Evolutionary conservation across 1,140 invertebrate species (phyloP), one percentile per base, ranked within the genome.

Genomic region (Formica exsecta): DNA sequence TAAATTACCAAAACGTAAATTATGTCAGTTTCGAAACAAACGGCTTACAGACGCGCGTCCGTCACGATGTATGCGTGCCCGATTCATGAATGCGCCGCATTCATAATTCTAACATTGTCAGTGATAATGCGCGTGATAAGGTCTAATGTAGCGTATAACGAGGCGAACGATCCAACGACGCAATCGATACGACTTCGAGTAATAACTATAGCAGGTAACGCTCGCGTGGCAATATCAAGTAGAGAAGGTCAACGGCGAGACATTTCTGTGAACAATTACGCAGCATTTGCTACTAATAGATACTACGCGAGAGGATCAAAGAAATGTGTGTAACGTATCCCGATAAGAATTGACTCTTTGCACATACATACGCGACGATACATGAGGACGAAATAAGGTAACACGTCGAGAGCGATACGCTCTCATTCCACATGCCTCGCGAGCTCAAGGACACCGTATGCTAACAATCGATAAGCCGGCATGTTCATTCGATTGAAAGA

Each of bases 81-180:
- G 79, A 83, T 83, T 83, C 79, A 83, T 83, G 79, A 83, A 83
- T 83, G 79, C 79, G 38, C n/a, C 68, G 62, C 79, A 83, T 83
- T 83, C 79, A 83, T 83, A 83, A 83, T 74, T 73, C 68, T 83
- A 83, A 83, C 79, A 44, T 83, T 73, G 51, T 73, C 38, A 19
- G 16, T 73, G 79, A 68, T 73, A 83, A 59, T 54, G 54, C 68
- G 68, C 66, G 68, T 83, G 79, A 83, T 68, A 22, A 36, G n/a
- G 68, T 83, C 79, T 74, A 74, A 83, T 83, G 54, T 66, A 62
- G 54, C 79, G 68, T 74, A 83, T 83, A 83, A 83, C 79, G 68
- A 83, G 59, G 68, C 68, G 68, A 48, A 62, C 16, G 66, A 51
- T 57, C 11, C 54, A 57, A 13, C 51, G n/a, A 59, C 75, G 76